phyloP scores from a whole-genome alignment of 2,113 vertebrate genomes.

The Shinisaurus crocodilurus region DNA sequence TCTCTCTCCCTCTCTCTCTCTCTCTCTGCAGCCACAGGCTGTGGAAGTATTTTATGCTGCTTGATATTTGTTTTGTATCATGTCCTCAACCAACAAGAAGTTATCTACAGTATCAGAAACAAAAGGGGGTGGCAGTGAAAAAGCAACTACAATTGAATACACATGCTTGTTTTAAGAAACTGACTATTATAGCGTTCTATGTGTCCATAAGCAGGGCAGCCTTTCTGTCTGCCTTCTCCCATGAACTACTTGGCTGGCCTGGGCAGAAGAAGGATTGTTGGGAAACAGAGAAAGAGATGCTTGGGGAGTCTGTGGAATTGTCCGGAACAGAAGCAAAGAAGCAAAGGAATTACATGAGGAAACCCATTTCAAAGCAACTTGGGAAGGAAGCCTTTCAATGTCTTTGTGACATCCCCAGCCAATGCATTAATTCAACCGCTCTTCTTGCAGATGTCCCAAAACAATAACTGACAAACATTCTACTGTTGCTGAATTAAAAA shows the following conservation, averaged over 20 bases:
- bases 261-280: background rate
- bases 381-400: background rate
- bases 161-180: background rate
- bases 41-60: constrained; percentile 49
- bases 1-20: constrained; percentile 24
- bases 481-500: background rate
- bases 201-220: background rate
- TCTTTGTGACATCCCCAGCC: background rate
- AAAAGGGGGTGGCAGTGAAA: background rate
- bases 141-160: no score
- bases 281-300: background rate
- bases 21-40: constrained; percentile 45
- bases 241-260: background rate
- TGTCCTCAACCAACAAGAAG: constrained; percentile 47
- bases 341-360: background rate
- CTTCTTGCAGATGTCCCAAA: background rate
- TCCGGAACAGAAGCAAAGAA: background rate
- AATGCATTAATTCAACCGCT: background rate
- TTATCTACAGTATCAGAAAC: background rate
- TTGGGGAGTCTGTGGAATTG: background rate
- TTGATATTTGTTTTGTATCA: constrained; percentile 46
- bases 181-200: accelerated
- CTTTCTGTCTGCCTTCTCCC: background rate
- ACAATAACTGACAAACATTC: background rate
- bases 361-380: background rate